A percentile compares a stretch with the other conserved stretches of the same genome.
Conservation (phyloP, 2,888 invertebrate genomes). For the Rugalucina vietnamica region DNA sequence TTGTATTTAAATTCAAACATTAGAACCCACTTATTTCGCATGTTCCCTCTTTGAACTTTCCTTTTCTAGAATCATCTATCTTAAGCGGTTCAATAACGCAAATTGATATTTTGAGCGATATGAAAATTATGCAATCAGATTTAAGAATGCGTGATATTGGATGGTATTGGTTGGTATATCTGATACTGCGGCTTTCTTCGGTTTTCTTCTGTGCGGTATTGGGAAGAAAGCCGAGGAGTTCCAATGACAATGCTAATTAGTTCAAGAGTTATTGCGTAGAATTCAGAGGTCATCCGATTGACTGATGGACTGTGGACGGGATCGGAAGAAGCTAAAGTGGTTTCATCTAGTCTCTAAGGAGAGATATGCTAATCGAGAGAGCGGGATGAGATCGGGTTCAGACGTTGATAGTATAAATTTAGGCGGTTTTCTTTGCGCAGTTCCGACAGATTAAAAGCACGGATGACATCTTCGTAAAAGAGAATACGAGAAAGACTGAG, state of each 20-base stretch:
- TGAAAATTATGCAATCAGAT: constrained; percentile 16
- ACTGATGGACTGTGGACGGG: constrained; percentile 5
- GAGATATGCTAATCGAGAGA: constrained; percentile 10
- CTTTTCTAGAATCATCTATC: not conserved
- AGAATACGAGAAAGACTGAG: not conserved
- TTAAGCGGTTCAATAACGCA: constrained; percentile 1
- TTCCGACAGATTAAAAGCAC: constrained; percentile 11
- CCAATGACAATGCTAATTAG: constrained; percentile 16
- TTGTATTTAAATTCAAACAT: constrained; percentile 11
- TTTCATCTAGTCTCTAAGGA: constrained; percentile 1
- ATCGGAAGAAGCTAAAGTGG: constrained; percentile 10
- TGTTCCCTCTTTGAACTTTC: not conserved
- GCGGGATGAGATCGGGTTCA: constrained; percentile 7
- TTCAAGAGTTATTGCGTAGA: constrained; percentile 13
- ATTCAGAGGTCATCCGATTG: constrained; percentile 16
- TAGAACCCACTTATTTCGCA: constrained; percentile 8
- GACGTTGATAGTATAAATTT: not conserved
- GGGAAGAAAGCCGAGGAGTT: not conserved
- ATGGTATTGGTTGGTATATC: constrained; percentile 9
- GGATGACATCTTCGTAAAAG: not conserved
- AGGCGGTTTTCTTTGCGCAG: not conserved
- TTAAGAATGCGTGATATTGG: constrained; percentile 13
- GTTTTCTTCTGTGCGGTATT: not conserved
- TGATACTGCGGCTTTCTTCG: not conserved
- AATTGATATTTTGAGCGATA: constrained; percentile 15